Conservation (phyloP, 2,797 vertebrate genomes). For the Periophthalmus magnuspinnatus region DNA sequence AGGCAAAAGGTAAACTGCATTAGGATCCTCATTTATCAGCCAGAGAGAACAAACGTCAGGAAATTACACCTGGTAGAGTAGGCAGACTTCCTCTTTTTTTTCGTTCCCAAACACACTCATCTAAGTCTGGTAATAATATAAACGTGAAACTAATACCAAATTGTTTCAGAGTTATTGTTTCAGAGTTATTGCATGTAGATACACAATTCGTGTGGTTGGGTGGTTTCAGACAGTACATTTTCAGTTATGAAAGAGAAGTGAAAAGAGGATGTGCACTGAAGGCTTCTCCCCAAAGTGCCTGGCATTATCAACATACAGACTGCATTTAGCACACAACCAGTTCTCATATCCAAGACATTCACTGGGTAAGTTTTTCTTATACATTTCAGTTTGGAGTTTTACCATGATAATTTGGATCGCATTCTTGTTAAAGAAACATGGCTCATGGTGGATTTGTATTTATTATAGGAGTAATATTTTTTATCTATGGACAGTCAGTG, state of each 20-base stretch:
- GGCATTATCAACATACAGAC: background rate
- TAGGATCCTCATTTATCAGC: constrained; percentile 35
- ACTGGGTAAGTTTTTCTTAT: background rate
- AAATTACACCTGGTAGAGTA: constrained; percentile 1
- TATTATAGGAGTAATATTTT: background rate
- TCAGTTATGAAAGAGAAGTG: constrained; percentile 41
- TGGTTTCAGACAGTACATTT: background rate
- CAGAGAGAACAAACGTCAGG: constrained; percentile 1
- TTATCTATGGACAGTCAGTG: background rate
- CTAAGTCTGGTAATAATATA: background rate
- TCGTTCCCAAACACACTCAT: background rate
- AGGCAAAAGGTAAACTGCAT: constrained; percentile 47
- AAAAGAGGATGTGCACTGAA: constrained; percentile 51
- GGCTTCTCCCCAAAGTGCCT: background rate
- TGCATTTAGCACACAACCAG: background rate
- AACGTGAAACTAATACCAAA: background rate
- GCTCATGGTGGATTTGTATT: background rate
- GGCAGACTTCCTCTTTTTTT: background rate
- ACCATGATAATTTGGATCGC: background rate
- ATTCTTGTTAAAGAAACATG: background rate
- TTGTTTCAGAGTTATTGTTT: background rate
- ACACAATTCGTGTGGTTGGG: background rate
- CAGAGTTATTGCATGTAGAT: background rate
- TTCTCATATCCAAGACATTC: background rate
- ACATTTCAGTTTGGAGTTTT: background rate